Conservation (phyloP, 2,888 invertebrate genomes). For the Phrixothrix hirtus region DNA sequence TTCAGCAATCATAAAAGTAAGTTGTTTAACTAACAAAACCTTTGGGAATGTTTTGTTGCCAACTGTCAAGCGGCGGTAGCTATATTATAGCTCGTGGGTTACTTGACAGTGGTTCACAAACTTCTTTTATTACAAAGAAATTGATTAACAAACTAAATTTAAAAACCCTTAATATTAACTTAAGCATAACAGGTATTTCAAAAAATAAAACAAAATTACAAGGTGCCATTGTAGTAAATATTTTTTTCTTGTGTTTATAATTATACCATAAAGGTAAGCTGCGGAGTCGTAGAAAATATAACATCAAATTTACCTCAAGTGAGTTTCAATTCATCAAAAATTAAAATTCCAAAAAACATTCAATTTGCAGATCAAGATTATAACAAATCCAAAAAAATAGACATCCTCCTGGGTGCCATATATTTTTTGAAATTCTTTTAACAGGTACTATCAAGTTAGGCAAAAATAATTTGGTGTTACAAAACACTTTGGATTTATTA, state of each 20-base stretch:
- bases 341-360: too few species aligned
- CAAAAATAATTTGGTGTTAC: too few species aligned
- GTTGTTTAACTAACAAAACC: too few species aligned
- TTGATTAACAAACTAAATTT: not conserved
- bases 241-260: not conserved
- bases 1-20: too few species aligned
- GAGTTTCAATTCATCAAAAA: not conserved
- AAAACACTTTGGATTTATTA: conserved; percentile 8
- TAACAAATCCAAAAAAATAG: conserved; percentile 1
- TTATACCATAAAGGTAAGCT: too few species aligned
- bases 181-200: conserved; percentile 1
- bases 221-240: too few species aligned
- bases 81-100: not conserved
- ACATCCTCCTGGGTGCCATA: conserved; percentile 2
- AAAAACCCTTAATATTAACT: too few species aligned
- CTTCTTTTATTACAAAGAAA: conserved; percentile 7
- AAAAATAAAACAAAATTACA: not conserved
- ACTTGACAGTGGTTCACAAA: conserved; percentile 11
- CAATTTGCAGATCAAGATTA: conserved; percentile 2
- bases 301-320: not conserved
- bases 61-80: not conserved
- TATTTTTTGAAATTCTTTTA: conserved; percentile 5
- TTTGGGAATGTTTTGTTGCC: conserved; percentile 6
- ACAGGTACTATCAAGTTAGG: conserved; percentile 5
- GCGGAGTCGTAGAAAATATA: too few species aligned